These are phyloP conservation scores for Agrotis ipsilon DNA, from an alignment of 2,888 invertebrate species.

Conservation along the genomic window DNA sequence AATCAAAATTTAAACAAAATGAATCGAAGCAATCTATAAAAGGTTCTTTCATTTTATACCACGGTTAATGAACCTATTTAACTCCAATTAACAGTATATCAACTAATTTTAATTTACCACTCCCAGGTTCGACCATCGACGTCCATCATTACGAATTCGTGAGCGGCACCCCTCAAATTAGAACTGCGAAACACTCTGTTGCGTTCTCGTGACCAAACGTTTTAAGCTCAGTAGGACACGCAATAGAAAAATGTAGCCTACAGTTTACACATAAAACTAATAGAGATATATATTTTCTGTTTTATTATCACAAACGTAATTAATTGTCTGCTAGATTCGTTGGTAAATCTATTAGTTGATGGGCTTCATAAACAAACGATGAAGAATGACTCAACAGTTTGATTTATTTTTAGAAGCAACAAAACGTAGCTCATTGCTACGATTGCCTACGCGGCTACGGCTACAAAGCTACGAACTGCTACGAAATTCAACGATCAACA, in stretches of 20 bases:
- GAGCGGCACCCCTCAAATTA: slow-evolving; percentile 80
- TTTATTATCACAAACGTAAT: slow-evolving; percentile 47
- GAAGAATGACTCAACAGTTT: slow-evolving; percentile 41
- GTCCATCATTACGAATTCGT: slow-evolving; percentile 82
- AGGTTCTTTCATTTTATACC: slow-evolving; percentile 11
- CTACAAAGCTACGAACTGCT: slow-evolving; percentile 35
- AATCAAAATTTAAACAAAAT: slow-evolving; percentile 11
- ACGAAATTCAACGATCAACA: slow-evolving; percentile 30
- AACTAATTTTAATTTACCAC: slow-evolving; percentile 60
- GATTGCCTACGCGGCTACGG: slow-evolving; percentile 25
- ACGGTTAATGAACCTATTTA: slow-evolving; percentile 32
- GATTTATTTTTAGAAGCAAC: slow-evolving; percentile 34
- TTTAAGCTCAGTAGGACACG: slow-evolving; percentile 54
- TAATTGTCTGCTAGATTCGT: slow-evolving; percentile 30
- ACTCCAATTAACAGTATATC: slow-evolving; percentile 57
- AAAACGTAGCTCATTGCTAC: slow-evolving; percentile 30
- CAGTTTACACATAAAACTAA: slow-evolving; percentile 44
- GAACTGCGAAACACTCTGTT: slow-evolving; percentile 68
- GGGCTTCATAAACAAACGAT: slow-evolving; percentile 30
- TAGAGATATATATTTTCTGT: slow-evolving; percentile 40
- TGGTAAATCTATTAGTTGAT: slow-evolving; percentile 28
- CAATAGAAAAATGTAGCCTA: slow-evolving; percentile 33
- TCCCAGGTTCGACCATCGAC: slow-evolving; percentile 63
- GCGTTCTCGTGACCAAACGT: slow-evolving; percentile 59
- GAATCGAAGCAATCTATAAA: not conserved